Conservation (phyloP, 2,888 invertebrate genomes). For the Beris chalybata region DNA sequence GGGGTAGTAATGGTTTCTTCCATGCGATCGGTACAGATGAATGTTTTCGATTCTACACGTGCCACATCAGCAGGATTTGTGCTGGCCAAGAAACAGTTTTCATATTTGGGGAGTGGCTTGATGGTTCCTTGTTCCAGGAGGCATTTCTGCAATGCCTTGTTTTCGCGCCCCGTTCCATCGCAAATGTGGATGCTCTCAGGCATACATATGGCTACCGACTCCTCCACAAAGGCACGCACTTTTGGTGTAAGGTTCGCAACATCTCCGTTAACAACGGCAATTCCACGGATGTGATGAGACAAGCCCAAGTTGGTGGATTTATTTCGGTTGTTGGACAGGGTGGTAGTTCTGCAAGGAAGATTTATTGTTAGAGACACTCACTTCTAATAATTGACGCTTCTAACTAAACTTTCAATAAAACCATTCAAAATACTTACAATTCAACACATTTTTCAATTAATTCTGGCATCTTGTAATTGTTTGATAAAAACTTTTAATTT, state of each 20-base stretch:
- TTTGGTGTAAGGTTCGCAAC: slow-evolving; percentile 57
- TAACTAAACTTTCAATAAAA: no score
- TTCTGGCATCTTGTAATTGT: slow-evolving; percentile 23
- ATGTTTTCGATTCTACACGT: slow-evolving; percentile 93
- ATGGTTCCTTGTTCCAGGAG: slow-evolving; percentile 81
- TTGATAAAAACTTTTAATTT: not conserved
- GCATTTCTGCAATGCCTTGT: slow-evolving; percentile 70
- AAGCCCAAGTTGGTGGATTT: slow-evolving; percentile 50
- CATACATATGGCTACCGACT: slow-evolving; percentile 78
- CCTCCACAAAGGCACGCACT: slow-evolving; percentile 73
- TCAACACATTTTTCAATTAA: slow-evolving; percentile 20
- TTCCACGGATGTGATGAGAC: slow-evolving; percentile 59
- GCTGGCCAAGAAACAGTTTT: slow-evolving; percentile 92
- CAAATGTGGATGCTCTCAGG: slow-evolving; percentile 90
- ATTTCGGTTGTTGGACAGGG: slow-evolving; percentile 2
- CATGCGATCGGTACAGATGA: slow-evolving; percentile 85
- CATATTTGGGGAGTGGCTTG: slow-evolving; percentile 80
- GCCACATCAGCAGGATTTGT: slow-evolving; percentile 99
- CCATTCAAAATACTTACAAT: slow-evolving; percentile 19
- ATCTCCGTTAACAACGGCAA: slow-evolving; percentile 59
- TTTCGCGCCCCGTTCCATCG: slow-evolving; percentile 87
- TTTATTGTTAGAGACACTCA: not conserved
- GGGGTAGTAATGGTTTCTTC: slow-evolving; percentile 82
- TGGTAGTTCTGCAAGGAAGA: slow-evolving; percentile 4
- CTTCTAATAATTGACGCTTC: not conserved